These are phyloP conservation scores for Euphydryas editha DNA, from an alignment of 2,888 invertebrate species.

Conservation along the genomic window DNA sequence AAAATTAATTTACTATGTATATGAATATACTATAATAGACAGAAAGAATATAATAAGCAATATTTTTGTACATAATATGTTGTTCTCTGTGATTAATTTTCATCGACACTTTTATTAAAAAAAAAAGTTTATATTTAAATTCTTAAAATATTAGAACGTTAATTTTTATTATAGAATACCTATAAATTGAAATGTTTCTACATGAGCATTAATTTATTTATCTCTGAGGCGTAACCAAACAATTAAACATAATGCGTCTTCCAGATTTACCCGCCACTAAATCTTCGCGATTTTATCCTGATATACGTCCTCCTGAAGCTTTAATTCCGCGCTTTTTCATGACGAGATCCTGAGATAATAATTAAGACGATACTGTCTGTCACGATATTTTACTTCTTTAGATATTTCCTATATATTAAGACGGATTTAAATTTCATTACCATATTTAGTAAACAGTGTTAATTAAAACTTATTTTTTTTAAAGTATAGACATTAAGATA, in stretches of 20 bases:
- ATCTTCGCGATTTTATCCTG: constrained; percentile 49
- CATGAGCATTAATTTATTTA: neutral
- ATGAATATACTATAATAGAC: too few relatives aligned
- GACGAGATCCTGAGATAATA: constrained; percentile 45
- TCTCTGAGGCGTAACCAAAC: constrained; percentile 25
- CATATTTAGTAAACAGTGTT: too few relatives aligned
- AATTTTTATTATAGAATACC: neutral
- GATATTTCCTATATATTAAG: constrained; percentile 6
- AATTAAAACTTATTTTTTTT: too few relatives aligned
- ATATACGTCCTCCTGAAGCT: constrained; percentile 50
- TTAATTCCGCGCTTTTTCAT: constrained; percentile 51
- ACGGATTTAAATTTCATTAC: neutral
- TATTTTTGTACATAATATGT: too few relatives aligned
- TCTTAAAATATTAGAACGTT: too few relatives aligned
- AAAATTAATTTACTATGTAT: too few relatives aligned
- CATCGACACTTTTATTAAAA: too few relatives aligned
- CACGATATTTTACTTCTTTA: constrained; percentile 5
- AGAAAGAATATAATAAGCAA: too few relatives aligned
- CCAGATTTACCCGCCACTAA: constrained; percentile 25
- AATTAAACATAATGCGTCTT: constrained; percentile 35
- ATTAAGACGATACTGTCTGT: constrained; percentile 37
- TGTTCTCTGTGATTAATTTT: too few relatives aligned
- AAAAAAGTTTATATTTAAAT: too few relatives aligned
- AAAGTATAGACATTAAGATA: too few relatives aligned
- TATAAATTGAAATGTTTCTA: neutral